Evolutionary conservation across 37 sponge, comb jelly and placozoan species (phyloP).

Genomic region (Geodia barretti): DNA sequence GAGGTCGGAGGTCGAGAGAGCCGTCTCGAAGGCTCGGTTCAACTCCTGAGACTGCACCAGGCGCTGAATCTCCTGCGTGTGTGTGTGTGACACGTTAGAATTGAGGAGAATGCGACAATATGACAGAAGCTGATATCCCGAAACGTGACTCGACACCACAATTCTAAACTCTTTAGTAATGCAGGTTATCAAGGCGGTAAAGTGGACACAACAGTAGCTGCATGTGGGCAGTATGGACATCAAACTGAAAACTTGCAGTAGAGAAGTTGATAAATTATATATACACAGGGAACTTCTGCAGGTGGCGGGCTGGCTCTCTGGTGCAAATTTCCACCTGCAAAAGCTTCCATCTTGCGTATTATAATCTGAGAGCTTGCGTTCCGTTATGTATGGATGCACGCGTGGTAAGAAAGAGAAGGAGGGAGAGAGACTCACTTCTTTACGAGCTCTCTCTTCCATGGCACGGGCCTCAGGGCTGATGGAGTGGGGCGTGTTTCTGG

Average conservation of each 20-base stretch:
- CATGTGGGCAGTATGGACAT: too few relatives aligned
- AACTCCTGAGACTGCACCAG: conserved; percentile 34
- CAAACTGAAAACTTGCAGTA: too few relatives aligned
- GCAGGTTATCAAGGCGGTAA: neutral
- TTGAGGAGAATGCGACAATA: neutral
- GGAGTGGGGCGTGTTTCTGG: conserved; percentile 12
- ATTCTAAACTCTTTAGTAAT: too few relatives aligned
- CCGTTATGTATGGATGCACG: too few relatives aligned
- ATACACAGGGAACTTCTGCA: too few relatives aligned
- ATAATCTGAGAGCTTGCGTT: too few relatives aligned
- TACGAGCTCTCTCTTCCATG: conserved; percentile 6
- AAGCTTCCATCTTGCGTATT: too few relatives aligned
- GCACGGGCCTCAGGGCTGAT: neutral
- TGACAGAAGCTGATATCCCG: neutral
- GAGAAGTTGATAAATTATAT: too few relatives aligned
- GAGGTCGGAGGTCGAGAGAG: conserved; percentile 71
- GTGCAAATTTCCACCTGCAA: too few relatives aligned
- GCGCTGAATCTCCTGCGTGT: conserved; percentile 16
- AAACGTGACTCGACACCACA: neutral
- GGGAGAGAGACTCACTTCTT: conserved; percentile 13
- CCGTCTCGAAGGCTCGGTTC: conserved; percentile 70
- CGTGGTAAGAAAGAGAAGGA: too few relatives aligned
- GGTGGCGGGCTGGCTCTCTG: too few relatives aligned
- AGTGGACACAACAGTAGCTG: neutral
- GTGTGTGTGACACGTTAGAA: too few relatives aligned